phyloP scores from a whole-genome alignment of 2,888 invertebrate species.

The Diogma glabrata region DNA sequence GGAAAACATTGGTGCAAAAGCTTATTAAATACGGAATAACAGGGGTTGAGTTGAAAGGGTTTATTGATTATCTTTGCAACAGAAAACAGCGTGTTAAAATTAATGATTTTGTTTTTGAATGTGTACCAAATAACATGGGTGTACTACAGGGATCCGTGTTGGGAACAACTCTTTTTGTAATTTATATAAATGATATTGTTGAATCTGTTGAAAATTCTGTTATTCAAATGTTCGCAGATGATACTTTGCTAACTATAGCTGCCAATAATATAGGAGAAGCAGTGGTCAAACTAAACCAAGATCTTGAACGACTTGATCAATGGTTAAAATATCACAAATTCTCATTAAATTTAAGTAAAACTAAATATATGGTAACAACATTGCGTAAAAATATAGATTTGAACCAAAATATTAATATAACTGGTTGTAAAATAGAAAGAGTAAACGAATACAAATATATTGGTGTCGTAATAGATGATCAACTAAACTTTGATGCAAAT shows the following conservation, averaged over 20 bases:
- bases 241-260: background rate
- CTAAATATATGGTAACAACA: background rate
- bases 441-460: background rate
- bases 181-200: background rate
- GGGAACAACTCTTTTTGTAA: too few species aligned
- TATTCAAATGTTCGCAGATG: conserved; percentile 1
- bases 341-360: background rate
- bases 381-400: background rate
- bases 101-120: background rate
- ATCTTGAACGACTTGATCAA: background rate
- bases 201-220: too few species aligned
- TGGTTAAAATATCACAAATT: background rate
- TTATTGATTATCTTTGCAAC: background rate
- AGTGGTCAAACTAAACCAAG: conserved; percentile 3
- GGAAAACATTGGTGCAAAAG: background rate
- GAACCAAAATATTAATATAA: background rate
- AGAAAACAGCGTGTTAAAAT: too few species aligned
- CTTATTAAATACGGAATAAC: background rate
- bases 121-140: background rate
- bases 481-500: background rate
- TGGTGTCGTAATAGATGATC: background rate
- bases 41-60: background rate
- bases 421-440: background rate
- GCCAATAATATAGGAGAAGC: too few species aligned
- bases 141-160: too few species aligned